These are phyloP conservation scores for Glyphotaelius pellucidus DNA, from an alignment of 2,888 invertebrate species.

Conservation along the genomic window DNA sequence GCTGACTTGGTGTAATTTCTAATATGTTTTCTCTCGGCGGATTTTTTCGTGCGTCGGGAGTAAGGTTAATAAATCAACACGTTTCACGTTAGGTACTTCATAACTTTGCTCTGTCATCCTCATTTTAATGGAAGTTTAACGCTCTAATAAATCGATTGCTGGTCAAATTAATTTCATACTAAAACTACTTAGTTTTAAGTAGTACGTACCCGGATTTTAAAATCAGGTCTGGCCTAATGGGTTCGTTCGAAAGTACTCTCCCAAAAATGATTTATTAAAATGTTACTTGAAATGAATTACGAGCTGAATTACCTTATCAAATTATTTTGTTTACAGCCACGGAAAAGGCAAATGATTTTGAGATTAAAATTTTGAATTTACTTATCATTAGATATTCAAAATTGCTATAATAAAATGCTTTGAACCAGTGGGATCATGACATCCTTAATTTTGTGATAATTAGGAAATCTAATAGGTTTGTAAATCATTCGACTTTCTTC, in stretches of 20 bases:
- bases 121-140: neutral
- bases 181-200: too few relatives aligned
- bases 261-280: neutral
- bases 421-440: neutral
- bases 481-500: too few relatives aligned
- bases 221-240: neutral
- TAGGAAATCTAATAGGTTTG: neutral
- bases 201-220: too few relatives aligned
- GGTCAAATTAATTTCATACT: too few relatives aligned
- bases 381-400: too few relatives aligned
- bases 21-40: neutral
- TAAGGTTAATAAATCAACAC: neutral
- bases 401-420: neutral
- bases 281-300: neutral
- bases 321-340: too few relatives aligned
- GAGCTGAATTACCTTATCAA: too few relatives aligned
- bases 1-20: neutral
- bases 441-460: neutral
- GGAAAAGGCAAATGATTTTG: too few relatives aligned
- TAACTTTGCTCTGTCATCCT: neutral
- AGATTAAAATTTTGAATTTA: too few relatives aligned
- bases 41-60: neutral
- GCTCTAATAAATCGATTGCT: neutral
- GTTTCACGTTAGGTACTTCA: neutral
- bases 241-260: neutral